These are phyloP conservation scores for Caretta caretta DNA, from an alignment of 2,113 vertebrate genomes.

Conservation along the genomic window DNA sequence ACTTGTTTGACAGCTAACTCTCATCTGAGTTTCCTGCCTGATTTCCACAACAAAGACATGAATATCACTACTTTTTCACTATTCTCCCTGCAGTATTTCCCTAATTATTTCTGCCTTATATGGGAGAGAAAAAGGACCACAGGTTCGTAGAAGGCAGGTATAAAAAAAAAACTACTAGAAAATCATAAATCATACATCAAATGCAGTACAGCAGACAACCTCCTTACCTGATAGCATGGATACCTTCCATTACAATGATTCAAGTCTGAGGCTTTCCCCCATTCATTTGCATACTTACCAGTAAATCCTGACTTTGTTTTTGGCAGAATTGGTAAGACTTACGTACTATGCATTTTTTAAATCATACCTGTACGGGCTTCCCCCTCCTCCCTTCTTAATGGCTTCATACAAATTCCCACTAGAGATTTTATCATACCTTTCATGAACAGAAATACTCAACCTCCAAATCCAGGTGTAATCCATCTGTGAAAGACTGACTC, in stretches of 20 bases:
- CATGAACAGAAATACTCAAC: not conserved
- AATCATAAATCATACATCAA: not conserved
- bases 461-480: not conserved
- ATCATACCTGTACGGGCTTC: not conserved
- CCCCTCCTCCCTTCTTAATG: not conserved
- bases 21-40: not conserved
- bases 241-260: not conserved
- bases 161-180: not conserved
- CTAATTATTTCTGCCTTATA: not conserved
- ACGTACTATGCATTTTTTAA: not conserved
- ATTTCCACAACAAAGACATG: not conserved
- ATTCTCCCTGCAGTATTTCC: not conserved
- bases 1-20: not conserved
- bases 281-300: not conserved
- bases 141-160: not conserved
- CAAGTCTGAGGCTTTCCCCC: not conserved
- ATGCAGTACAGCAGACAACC: not conserved
- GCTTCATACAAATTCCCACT: not conserved
- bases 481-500: not conserved
- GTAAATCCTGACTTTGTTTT: not conserved
- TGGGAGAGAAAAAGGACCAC: not conserved
- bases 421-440: not conserved
- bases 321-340: not conserved
- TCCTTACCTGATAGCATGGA: rapidly evolving
- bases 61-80: not conserved